Evolutionary conservation across 1,140 invertebrate genomes (phyloP), one percentile per base, ranked within the genome.

Genomic region (Drosophila seguyi): DNA sequence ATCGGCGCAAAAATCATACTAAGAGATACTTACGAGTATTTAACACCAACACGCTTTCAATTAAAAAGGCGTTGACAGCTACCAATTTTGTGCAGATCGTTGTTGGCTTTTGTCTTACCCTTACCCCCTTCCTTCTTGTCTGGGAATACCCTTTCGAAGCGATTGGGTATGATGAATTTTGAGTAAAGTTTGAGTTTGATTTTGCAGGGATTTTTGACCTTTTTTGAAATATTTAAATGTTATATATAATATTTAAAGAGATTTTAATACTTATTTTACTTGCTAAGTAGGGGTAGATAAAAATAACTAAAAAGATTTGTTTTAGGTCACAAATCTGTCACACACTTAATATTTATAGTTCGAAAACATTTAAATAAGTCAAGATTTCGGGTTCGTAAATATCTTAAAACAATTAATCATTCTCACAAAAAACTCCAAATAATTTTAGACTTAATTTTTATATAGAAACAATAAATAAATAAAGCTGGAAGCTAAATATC

Each of bases 11-110:
- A 88, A 88, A 79, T 80, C 75, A 88, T 74, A 84, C 65, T 56
- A 61, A 77, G 38, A 84, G 48, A 65, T 83, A 83, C 59, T 74
- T 78, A 81, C 58, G 74, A 84, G 61, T 68, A 82, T 87, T 87
- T 83, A 87, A 79, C 84, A 80, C 75, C 77, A 74, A 80, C 84
- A 80, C 63, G 85, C 61, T 81, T 85, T 84, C 85, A 88, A 87
- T 87, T 83, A 83, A 85, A 90, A 79, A 66, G 65, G 57, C 62
- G 85, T 85, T 90, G 85, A 88, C 85, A 88, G 84, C 84, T 80
- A 73, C 75, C 83, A 79, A 87, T 87, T 75, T 84, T 84, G 60
- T 58, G 27, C 48, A 60, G 29, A 57, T 75, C 45, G 42, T 41
- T 47, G 27, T 73, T 81, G 34, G 34, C 45, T 41, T 81, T 72